These are phyloP conservation scores for Pionites leucogaster DNA, from an alignment of 2,113 vertebrate genomes.

Conservation along the genomic window DNA sequence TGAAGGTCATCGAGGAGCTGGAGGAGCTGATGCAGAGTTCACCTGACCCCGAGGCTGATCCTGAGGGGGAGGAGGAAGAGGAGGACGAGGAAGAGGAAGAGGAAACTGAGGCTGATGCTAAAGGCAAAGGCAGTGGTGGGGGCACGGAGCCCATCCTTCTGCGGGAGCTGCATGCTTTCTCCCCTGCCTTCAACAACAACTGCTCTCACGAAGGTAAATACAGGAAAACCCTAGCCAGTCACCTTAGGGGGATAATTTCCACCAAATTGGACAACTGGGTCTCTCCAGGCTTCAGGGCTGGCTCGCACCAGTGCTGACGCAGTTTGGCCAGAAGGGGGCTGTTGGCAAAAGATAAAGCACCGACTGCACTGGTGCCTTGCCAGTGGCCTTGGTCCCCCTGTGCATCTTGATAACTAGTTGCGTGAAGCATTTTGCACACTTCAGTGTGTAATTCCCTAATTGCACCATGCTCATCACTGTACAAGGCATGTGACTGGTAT, in stretches of 20 bases:
- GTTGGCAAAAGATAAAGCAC: background rate
- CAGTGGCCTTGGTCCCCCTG: background rate
- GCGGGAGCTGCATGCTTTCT: constrained; percentile 12
- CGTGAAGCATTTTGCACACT: background rate
- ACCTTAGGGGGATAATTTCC: background rate
- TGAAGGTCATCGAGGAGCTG: constrained; percentile 57
- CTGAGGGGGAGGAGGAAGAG: background rate
- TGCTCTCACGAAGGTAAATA: constrained; percentile 48
- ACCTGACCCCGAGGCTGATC: constrained; percentile 13
- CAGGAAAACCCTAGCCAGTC: background rate
- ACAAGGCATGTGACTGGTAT: background rate
- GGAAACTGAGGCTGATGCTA: background rate
- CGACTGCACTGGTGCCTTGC: background rate
- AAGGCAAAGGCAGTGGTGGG: background rate
- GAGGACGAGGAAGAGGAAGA: constrained; percentile 5
- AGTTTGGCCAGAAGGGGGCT: background rate
- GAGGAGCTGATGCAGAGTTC: constrained; percentile 68
- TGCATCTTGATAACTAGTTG: background rate
- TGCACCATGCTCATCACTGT: background rate
- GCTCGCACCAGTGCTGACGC: background rate
- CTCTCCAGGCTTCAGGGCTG: background rate
- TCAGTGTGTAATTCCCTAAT: background rate
- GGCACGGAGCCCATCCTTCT: constrained; percentile 39
- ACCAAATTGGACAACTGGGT: background rate
- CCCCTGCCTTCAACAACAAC: constrained; percentile 56